phyloP scores from a whole-genome alignment of 2,113 vertebrate species.

The Condylura cristata region DNA sequence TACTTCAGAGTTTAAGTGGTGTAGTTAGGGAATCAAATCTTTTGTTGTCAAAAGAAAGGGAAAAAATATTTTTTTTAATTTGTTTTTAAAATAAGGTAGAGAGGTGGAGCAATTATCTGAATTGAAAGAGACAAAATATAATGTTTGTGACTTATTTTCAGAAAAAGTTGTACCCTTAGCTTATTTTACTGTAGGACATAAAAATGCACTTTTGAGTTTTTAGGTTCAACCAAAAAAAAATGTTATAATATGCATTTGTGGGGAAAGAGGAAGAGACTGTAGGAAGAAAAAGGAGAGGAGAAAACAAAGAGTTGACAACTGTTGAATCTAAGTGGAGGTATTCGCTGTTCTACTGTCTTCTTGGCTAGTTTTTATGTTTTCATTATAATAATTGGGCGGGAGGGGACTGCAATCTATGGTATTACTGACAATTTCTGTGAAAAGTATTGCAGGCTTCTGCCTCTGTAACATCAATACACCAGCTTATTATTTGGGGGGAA shows the following conservation, averaged over 20 bases:
- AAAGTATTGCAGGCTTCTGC: neutral
- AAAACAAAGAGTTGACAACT: neutral
- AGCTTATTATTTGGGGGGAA: neutral
- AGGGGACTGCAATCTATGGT: neutral
- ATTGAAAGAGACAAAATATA: neutral
- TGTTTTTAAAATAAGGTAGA: neutral
- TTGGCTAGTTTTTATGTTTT: neutral
- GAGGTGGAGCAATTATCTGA: neutral
- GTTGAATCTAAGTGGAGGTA: too few relatives aligned
- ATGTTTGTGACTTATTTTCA: neutral
- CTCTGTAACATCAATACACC: accelerated
- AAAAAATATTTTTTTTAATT: neutral
- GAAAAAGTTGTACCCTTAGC: neutral
- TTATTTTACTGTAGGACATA: neutral
- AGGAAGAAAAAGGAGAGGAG: too few relatives aligned
- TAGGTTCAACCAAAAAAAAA: neutral
- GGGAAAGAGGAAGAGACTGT: neutral
- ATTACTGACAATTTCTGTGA: neutral
- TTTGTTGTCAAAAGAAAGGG: neutral
- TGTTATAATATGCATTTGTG: neutral
- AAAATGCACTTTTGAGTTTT: neutral
- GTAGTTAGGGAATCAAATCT: neutral
- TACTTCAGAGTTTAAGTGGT: neutral
- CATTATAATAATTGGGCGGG: neutral
- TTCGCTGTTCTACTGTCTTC: neutral